These are phyloP conservation scores for Connochaetes taurinus DNA, from an alignment of 2,113 vertebrate species.

Conservation along the genomic window DNA sequence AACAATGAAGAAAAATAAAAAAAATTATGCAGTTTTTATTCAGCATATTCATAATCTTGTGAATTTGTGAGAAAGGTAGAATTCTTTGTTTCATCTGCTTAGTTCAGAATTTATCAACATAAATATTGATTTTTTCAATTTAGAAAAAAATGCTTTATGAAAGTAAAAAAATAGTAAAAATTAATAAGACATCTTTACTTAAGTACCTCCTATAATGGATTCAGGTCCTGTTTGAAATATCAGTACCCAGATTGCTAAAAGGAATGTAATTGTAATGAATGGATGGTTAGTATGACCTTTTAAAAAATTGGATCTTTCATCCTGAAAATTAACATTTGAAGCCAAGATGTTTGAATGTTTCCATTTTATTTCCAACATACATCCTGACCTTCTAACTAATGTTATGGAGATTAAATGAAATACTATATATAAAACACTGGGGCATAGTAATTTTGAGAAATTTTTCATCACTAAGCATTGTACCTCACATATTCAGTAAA, in stretches of 20 bases:
- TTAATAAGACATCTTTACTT: background rate
- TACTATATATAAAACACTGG: background rate
- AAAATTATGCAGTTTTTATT: background rate
- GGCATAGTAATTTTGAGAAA: background rate
- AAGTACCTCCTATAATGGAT: background rate
- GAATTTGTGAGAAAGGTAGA: background rate
- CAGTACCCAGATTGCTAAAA: background rate
- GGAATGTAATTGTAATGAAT: background rate
- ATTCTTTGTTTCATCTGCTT: background rate
- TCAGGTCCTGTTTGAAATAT: background rate
- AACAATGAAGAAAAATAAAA: background rate
- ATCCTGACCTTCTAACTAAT: background rate
- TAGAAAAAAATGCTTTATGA: background rate
- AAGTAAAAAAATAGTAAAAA: background rate
- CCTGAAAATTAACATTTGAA: background rate
- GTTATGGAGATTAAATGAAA: background rate
- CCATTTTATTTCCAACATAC: background rate
- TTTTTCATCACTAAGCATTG: background rate
- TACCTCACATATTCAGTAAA: background rate
- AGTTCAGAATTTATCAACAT: background rate
- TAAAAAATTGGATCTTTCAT: background rate
- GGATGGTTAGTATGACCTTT: background rate
- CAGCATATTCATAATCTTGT: background rate
- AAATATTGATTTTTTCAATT: background rate
- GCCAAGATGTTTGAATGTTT: background rate